These are phyloP conservation scores for Sycophila sp. DNA, from an alignment of 1,140 invertebrate genomes.

Conservation along the genomic window DNA sequence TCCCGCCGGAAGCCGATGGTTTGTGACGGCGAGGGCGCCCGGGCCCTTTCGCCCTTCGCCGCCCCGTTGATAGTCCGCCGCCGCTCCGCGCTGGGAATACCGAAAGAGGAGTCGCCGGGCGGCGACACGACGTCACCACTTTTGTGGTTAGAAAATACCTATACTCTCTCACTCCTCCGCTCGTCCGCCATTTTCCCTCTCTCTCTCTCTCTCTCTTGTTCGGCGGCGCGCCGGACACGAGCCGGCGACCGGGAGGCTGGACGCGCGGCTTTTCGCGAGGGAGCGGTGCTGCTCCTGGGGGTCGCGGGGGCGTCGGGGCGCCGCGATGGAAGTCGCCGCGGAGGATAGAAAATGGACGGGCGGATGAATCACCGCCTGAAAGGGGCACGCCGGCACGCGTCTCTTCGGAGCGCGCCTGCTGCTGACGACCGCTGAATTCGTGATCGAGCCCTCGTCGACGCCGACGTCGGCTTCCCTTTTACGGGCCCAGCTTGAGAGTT, in stretches of 20 bases:
- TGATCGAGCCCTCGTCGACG: background rate
- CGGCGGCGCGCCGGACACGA: background rate
- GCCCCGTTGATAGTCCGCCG: background rate
- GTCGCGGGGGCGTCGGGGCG: background rate
- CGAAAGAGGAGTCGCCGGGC: background rate
- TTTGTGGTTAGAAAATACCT: slow-evolving; percentile 34
- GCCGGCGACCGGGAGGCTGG: background rate
- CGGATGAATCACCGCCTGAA: slow-evolving; percentile 23
- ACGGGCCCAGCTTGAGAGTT: background rate
- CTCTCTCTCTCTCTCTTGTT: background rate
- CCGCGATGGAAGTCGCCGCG: background rate
- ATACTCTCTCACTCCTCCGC: slow-evolving; percentile 1
- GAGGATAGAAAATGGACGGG: slow-evolving; percentile 34
- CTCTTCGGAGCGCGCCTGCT: background rate
- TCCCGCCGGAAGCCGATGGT: too few species aligned
- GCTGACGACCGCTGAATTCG: slow-evolving; percentile 4
- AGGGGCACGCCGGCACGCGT: background rate
- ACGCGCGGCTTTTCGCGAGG: background rate
- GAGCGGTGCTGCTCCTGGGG: too few species aligned
- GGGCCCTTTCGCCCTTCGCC: too few species aligned
- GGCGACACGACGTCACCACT: background rate
- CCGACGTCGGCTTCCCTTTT: background rate
- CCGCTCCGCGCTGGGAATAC: too few species aligned
- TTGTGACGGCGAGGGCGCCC: slow-evolving; percentile 3
- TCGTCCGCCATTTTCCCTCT: slow-evolving; percentile 11